Percentiles rank a stretch among this genome's conserved stretches.
Conservation (phyloP, 2,888 invertebrate genomes). For the Morpho helenor region DNA sequence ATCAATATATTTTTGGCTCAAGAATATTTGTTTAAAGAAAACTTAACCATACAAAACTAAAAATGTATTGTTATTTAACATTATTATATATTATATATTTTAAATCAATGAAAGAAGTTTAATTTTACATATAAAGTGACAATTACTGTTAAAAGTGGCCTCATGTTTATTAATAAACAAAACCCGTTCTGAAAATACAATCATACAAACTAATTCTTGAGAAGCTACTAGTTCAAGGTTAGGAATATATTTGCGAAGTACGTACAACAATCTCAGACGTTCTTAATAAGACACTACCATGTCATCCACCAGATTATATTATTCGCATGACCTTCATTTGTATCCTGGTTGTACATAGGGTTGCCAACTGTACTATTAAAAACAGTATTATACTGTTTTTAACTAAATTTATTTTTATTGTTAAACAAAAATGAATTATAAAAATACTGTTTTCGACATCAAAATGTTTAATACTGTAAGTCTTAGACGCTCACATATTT, state of each 20-base stretch:
- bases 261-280: background rate
- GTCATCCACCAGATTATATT: constrained; percentile 20
- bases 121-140: background rate
- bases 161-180: constrained; percentile 5
- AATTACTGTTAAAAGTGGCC: constrained; percentile 5
- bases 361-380: background rate
- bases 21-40: too few species aligned
- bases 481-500: too few species aligned
- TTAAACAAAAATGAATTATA: too few species aligned
- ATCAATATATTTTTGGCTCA: too few species aligned
- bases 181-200: constrained; percentile 6
- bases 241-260: background rate
- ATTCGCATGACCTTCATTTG: constrained; percentile 49
- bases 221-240: constrained; percentile 12
- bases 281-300: constrained; percentile 12
- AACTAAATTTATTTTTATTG: too few species aligned
- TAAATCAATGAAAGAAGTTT: background rate
- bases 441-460: too few species aligned
- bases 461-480: too few species aligned
- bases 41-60: too few species aligned
- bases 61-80: too few species aligned
- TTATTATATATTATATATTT: background rate
- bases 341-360: constrained; percentile 51
- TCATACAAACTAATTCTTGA: background rate
- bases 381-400: too few species aligned